Conservation (phyloP, 2,113 vertebrate genomes). For the Cranoglanis bouderius region DNA sequence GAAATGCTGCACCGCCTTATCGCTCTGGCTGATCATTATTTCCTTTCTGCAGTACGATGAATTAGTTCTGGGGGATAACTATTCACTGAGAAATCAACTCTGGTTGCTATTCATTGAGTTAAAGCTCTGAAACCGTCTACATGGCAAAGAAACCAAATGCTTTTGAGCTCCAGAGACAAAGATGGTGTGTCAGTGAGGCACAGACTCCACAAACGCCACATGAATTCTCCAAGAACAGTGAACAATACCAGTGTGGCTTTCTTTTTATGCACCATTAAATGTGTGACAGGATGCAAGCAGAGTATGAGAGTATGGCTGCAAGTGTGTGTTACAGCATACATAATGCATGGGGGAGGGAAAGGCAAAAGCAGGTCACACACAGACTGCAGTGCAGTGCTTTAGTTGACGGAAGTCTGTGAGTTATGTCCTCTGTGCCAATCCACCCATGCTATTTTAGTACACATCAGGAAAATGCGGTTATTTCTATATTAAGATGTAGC, state of each 20-base stretch:
- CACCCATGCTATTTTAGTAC: not conserved
- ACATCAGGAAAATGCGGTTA: too few relatives aligned
- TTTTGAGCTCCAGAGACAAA: not conserved
- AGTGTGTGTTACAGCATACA: conserved; percentile 33
- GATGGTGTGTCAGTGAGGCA: not conserved
- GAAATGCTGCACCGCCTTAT: conserved; percentile 12
- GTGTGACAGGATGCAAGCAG: not conserved
- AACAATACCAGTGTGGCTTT: not conserved
- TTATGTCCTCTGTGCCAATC: not conserved
- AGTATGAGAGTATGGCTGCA: not conserved
- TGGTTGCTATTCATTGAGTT: not conserved
- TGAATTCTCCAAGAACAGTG: not conserved
- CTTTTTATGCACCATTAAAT: conserved; percentile 11
- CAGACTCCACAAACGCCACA: not conserved
- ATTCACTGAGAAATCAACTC: not conserved
- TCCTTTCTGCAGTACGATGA: not conserved
- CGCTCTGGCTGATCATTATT: not conserved
- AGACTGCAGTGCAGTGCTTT: conserved; percentile 67
- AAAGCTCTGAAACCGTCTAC: not conserved
- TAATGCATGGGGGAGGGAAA: conserved; percentile 46
- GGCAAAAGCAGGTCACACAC: conserved; percentile 51
- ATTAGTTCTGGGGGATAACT: not conserved
- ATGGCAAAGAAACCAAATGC: not conserved
- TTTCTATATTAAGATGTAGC: not conserved
- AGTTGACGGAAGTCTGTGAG: conserved; percentile 58